Evolutionary conservation across 2,797 vertebrate genomes (phyloP).

Genomic region (Peromyscus nudipes): DNA sequence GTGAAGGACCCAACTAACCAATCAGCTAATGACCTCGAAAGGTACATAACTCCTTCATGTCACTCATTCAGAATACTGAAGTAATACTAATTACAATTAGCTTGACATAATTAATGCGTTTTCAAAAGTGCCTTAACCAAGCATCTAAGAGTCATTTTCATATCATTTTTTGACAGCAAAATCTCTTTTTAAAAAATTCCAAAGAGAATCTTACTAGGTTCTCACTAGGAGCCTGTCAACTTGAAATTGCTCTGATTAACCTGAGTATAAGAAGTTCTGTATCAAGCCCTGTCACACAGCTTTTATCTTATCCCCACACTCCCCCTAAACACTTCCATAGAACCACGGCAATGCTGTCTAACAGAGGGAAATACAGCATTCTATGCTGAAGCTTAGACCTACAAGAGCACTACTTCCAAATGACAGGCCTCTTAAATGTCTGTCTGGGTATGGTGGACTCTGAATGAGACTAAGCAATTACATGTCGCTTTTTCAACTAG

Average conservation of each 20-base stretch:
- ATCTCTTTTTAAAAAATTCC: constrained; percentile 23
- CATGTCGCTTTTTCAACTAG: not conserved
- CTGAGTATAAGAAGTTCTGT: not conserved
- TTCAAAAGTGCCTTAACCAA: constrained; percentile 57
- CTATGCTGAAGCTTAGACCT: not conserved
- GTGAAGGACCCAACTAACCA: constrained; percentile 57
- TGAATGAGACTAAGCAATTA: constrained; percentile 29
- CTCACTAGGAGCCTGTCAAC: constrained; percentile 1
- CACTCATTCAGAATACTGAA: constrained; percentile 54
- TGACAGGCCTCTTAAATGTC: not conserved
- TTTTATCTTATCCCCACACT: not conserved
- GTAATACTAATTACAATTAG: constrained; percentile 64
- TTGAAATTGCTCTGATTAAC: constrained; percentile 54
- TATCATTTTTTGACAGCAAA: constrained; percentile 34
- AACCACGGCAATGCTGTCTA: not conserved
- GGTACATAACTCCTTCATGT: constrained; percentile 55
- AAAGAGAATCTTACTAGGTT: constrained; percentile 47
- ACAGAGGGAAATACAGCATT: not conserved
- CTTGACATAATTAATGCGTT: constrained; percentile 58
- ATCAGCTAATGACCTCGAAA: constrained; percentile 63
- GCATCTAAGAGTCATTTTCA: constrained; percentile 47
- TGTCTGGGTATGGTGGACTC: not conserved
- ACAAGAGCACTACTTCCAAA: constrained; percentile 7
- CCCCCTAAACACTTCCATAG: not conserved
- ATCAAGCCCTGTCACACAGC: not conserved